Conservation (phyloP, 1,140 invertebrate species). For the Pseudomyrmex cubaensis region DNA sequence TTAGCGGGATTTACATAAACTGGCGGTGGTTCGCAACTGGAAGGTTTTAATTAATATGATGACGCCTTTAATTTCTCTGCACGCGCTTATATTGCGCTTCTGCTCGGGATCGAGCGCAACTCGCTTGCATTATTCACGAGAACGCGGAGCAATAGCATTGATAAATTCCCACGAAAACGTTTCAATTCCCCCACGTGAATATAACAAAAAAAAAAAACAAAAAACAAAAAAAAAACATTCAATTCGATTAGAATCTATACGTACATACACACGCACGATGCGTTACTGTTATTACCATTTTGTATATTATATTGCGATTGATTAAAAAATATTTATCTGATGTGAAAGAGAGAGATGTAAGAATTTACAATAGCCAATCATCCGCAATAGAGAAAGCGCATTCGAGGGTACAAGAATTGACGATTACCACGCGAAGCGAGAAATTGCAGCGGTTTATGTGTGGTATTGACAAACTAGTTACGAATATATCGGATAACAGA, state of each 20-base stretch:
- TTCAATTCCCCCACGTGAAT: slow-evolving; percentile 5
- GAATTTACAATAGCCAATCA: too few species aligned
- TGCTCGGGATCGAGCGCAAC: slow-evolving; percentile 47
- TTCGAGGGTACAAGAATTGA: slow-evolving; percentile 19
- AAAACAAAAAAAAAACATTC: too few species aligned
- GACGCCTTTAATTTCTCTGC: slow-evolving; percentile 68
- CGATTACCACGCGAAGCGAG: slow-evolving; percentile 50
- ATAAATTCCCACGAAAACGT: slow-evolving; percentile 25
- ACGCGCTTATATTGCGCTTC: slow-evolving; percentile 23
- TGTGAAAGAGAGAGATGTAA: too few species aligned
- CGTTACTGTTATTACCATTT: too few species aligned
- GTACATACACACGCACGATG: too few species aligned
- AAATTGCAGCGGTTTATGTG: slow-evolving; percentile 63
- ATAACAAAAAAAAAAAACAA: not conserved
- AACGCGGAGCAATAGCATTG: slow-evolving; percentile 3
- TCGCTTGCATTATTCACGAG: slow-evolving; percentile 50
- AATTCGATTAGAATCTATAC: too few species aligned
- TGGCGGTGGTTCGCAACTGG: slow-evolving; percentile 57
- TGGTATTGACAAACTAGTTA: slow-evolving; percentile 69
- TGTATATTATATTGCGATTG: too few species aligned
- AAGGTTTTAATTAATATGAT: slow-evolving; percentile 71
- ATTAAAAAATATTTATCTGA: too few species aligned
- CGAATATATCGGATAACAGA: slow-evolving; percentile 61
- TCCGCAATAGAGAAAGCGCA: too few species aligned
- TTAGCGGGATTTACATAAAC: slow-evolving; percentile 69